Percentiles rank a stretch among this genome's conserved stretches.
Conservation (phyloP, 1,140 invertebrate genomes). For the Drosophila melanogaster region DNA sequence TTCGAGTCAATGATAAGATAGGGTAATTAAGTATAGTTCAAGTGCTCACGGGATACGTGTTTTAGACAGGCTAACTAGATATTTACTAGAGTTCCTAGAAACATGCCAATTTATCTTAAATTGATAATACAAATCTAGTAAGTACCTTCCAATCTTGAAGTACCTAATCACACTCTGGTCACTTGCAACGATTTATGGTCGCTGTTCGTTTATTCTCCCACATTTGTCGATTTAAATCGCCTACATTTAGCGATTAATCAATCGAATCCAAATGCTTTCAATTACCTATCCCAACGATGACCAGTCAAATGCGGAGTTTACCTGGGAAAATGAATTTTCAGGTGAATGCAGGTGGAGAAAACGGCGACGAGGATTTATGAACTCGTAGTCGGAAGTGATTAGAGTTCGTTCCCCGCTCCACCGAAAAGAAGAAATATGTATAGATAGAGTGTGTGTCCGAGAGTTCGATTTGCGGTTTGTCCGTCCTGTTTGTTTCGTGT, state of each 20-base stretch:
- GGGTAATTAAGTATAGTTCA: constrained; percentile 8
- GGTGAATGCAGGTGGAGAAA: neutral
- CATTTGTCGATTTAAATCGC: constrained; percentile 44
- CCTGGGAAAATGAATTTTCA: constrained; percentile 35
- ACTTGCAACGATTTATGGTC: constrained; percentile 29
- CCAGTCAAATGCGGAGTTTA: constrained; percentile 17
- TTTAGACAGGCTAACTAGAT: neutral
- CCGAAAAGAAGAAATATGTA: neutral
- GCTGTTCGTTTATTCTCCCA: constrained; percentile 9
- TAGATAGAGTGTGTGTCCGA: constrained; percentile 31
- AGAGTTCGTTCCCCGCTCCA: constrained; percentile 11
- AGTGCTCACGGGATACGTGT: neutral
- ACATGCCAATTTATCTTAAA: no score
- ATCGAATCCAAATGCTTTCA: constrained; percentile 19
- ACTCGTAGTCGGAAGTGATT: constrained; percentile 74
- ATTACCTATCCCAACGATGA: constrained; percentile 39
- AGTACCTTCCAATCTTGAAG: constrained; percentile 1
- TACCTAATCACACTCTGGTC: constrained; percentile 6
- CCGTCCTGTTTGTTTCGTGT: constrained; percentile 56
- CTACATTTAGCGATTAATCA: constrained; percentile 46
- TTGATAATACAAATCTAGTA: neutral
- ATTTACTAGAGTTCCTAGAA: neutral
- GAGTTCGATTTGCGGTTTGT: constrained; percentile 14
- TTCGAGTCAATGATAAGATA: neutral
- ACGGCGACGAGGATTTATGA: constrained; percentile 53